Conservation (phyloP, 2,888 invertebrate genomes). For the Cancer borealis region DNA sequence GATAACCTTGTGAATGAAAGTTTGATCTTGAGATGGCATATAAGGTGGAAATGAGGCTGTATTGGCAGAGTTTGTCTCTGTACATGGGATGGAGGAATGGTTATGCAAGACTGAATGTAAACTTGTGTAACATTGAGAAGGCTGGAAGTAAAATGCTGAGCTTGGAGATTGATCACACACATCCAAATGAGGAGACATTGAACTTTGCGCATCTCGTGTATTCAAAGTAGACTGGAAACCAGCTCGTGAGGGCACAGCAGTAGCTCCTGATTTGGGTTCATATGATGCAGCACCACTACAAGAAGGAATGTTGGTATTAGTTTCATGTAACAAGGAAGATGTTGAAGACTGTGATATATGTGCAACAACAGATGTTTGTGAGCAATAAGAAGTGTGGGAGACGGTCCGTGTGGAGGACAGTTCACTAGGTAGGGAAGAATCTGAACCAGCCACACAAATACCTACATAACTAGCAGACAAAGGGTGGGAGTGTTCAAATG, state of each 20-base stretch:
- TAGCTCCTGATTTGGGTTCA: not conserved
- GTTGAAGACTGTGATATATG: slow-evolving; percentile 9
- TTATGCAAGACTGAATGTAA: slow-evolving; percentile 16
- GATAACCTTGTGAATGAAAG: not conserved
- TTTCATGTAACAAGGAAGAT: not conserved
- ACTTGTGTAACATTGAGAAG: not conserved
- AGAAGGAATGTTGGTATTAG: not conserved
- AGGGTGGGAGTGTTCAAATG: not conserved
- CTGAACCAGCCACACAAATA: not conserved
- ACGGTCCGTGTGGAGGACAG: not conserved
- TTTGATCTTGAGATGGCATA: not conserved
- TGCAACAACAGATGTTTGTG: slow-evolving; percentile 10
- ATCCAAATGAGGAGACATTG: not conserved
- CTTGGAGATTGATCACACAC: not conserved
- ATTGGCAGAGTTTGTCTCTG: not conserved
- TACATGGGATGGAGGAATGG: not conserved
- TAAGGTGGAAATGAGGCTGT: not conserved
- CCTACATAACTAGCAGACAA: not conserved
- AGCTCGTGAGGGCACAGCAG: not conserved
- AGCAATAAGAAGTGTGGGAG: not conserved
- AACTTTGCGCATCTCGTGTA: slow-evolving; percentile 12
- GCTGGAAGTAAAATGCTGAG: slow-evolving; percentile 3
- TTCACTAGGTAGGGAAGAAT: not conserved
- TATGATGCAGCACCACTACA: not conserved
- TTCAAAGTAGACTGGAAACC: not conserved